Evolutionary conservation across 2,113 vertebrate genomes (phyloP), one percentile per base, ranked within the genome.

Genomic region (Epinephelus moara): DNA sequence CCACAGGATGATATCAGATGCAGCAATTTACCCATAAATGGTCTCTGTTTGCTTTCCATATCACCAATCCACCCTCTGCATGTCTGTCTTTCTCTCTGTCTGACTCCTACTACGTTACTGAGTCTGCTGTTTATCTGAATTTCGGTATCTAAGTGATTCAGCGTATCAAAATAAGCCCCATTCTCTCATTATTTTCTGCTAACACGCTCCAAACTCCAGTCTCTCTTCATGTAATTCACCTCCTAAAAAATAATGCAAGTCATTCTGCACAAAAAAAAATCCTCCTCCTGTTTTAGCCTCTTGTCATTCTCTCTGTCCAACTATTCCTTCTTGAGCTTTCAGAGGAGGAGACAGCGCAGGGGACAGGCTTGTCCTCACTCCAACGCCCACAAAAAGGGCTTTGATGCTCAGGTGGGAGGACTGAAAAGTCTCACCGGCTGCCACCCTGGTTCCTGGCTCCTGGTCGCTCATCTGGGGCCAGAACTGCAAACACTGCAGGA

Each of bases 351-450:
- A 45, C 63, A 30, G 68, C 59, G 73, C 27, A 19, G 70, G 40
- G 72, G 55, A 70, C 67, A 33, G 33, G 53, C 49, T 67, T 74
- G 82, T 88, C 80, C 80, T 80, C 63, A 66, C 73, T 80, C 77
- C 86, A 84, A 45, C 45, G 47, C 72, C 62, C 69, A 83, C 72
- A 68, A 63, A 45, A 82, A 63, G 75, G 67, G 30, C 66, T 91
- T 81, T 81, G 76, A 88, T 72, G 76, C 75, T 81, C 72, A 75
- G 75, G 81, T 84, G 80, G 75, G 67, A 83, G 83, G 70, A 83
- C 84, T 81, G 50, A 85, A 76, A 73, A 70, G 80, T 70, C 80
- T 70, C 56, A 19, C 56, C 59, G 85, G 76, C 85, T 82, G 75
- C 71, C 81, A 78, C 66, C 45, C 55, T 37, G 78, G 57, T 59